These are phyloP conservation scores for Tortricodes alternella DNA, from an alignment of 2,888 invertebrate species.

Conservation along the genomic window DNA sequence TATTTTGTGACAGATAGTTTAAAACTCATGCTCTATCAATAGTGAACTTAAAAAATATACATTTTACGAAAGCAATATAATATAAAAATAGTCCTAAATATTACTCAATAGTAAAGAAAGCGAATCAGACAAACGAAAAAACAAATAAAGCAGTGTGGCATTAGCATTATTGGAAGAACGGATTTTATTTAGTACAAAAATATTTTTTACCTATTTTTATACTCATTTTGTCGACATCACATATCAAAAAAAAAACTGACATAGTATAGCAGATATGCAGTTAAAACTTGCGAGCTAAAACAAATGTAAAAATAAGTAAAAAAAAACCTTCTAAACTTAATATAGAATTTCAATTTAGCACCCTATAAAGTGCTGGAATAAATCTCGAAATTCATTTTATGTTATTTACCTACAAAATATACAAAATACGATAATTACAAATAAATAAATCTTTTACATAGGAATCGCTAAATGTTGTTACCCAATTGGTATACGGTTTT, in stretches of 20 bases:
- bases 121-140: too few species aligned
- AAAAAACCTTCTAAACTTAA: neutral
- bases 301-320: neutral
- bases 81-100: neutral
- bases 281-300: too few species aligned
- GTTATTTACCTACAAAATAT: conserved; percentile 62
- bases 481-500: conserved; percentile 52
- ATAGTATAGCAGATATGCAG: too few species aligned
- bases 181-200: conserved; percentile 31
- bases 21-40: too few species aligned
- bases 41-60: too few species aligned
- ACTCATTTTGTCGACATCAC: too few species aligned
- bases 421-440: conserved; percentile 74
- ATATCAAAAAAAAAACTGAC: too few species aligned
- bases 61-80: neutral
- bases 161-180: conserved; percentile 65
- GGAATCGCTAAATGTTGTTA: conserved; percentile 59
- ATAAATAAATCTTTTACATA: conserved; percentile 78
- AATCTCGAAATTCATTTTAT: conserved; percentile 21
- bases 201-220: conserved; percentile 22
- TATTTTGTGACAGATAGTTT: too few species aligned
- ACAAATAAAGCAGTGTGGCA: conserved; percentile 7
- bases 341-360: conserved; percentile 15
- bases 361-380: conserved; percentile 6
- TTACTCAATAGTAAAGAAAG: neutral